Percentiles rank a stretch among this genome's conserved stretches.
phyloP scores from a whole-genome alignment of 2,113 vertebrate species.

The Ciconia boyciana region DNA sequence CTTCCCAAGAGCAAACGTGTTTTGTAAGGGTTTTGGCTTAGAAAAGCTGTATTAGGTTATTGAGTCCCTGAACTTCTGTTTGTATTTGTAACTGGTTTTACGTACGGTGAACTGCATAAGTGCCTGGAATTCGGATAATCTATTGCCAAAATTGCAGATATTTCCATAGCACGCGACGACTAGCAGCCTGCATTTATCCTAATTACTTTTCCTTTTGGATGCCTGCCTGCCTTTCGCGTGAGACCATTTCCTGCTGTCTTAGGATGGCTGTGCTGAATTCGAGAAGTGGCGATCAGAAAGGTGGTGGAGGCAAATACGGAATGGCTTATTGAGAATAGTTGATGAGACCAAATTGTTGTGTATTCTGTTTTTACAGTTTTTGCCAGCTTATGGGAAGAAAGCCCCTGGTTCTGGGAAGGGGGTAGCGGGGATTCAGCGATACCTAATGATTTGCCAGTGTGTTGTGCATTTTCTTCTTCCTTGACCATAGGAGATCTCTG shows the following conservation, averaged over 20 bases:
- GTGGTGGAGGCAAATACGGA: not conserved
- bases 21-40: not conserved
- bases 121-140: not conserved
- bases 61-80: not conserved
- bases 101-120: not conserved
- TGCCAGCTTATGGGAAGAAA: not conserved
- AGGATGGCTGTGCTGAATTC: not conserved
- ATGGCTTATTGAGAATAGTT: not conserved
- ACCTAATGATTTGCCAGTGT: not conserved
- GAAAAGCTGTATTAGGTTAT: not conserved
- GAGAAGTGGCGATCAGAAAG: not conserved
- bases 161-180: rapidly evolving
- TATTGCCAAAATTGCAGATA: not conserved
- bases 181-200: not conserved
- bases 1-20: not conserved
- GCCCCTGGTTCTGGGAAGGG: not conserved
- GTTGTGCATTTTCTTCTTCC: not conserved
- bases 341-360: not conserved
- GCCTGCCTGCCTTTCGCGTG: not conserved
- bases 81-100: not conserved
- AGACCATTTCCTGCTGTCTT: not conserved
- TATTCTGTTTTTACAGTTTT: not conserved
- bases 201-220: not conserved
- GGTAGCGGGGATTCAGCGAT: not conserved
- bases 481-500: rapidly evolving